Evolutionary conservation across 1,140 invertebrate species (phyloP).

Genomic region (Bombus turneri): DNA sequence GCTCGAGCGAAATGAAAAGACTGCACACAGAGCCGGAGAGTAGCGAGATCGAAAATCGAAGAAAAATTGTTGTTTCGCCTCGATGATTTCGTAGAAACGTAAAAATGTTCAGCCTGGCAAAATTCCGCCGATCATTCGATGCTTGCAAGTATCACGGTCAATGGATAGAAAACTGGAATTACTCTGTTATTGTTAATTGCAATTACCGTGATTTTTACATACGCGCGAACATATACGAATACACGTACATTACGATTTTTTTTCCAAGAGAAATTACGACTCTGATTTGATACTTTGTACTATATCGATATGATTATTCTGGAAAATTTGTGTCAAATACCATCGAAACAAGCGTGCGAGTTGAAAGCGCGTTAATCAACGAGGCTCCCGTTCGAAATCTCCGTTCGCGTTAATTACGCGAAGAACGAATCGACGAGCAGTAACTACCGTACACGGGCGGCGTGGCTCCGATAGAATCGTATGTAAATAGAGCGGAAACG

Average conservation of each 20-base stretch:
- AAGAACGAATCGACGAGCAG: constrained; percentile 19
- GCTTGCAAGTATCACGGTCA: not conserved
- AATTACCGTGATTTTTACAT: no score
- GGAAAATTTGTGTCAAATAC: constrained; percentile 10
- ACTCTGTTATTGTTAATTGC: no score
- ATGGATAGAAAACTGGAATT: not conserved
- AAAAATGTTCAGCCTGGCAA: no score
- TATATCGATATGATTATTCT: not conserved
- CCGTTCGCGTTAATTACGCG: constrained; percentile 36
- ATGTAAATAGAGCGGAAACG: constrained; percentile 47
- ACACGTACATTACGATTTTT: not conserved
- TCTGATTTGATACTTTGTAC: not conserved
- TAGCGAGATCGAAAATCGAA: constrained; percentile 2
- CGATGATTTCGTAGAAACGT: not conserved
- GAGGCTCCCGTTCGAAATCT: not conserved
- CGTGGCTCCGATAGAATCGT: constrained; percentile 13
- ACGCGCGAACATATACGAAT: no score
- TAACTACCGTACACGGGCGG: not conserved
- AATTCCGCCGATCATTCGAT: not conserved
- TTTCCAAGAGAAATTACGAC: not conserved
- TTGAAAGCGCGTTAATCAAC: constrained; percentile 21
- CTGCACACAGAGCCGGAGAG: not conserved
- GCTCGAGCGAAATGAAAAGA: not conserved
- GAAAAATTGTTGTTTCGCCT: not conserved
- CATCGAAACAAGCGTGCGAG: not conserved